Evolutionary conservation across 2,797 vertebrate species (phyloP), one percentile per base, ranked within the genome.

Genomic region (Cyprinella venusta): DNA sequence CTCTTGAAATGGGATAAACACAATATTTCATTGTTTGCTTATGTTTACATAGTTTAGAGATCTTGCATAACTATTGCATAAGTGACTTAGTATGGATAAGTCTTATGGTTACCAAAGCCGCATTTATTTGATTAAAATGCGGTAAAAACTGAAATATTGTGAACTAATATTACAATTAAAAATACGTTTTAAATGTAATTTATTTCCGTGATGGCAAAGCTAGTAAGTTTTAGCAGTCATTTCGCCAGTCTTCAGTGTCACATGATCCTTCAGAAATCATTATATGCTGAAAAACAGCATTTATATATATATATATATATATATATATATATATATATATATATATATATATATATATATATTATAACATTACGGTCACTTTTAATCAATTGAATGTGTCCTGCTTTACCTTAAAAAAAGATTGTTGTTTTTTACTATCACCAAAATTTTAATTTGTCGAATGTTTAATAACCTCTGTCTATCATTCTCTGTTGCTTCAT

Each of bases 21-120:
- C 79, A 84, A 82, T 82, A 36, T 36, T 26, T 8, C 6, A 79
- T 64, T 48, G 71, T 80, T 86, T 88, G 69, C 50, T 79, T 72
- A 42, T 87, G 79, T 83, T 83, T 86, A 70, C 81, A 86, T 26
- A 86, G 45, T 85, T 85, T 71, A 74, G 6, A 24, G 18, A 65
- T 81, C 69, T 86, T 81, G 82, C n/a, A n/a, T n/a, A 42, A 38
- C 8, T 30, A 36, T 52, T 75, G 45, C 33, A 21, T 54, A 19
- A 64, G 33, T 42, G 71, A 40, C 6, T 59, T 18, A 30, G 21
- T 10, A 21, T 54, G 26, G 0, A 63, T 63, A 30, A 13, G 24
- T 63, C 24, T 61, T 63, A 36, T n/a, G 30, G 18, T 72, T 10
- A 30, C 26, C 30, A 75, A 56, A 4, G 52, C 19, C 12, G 4